Conservation (phyloP, 2,888 invertebrate genomes). For the Philhelius pedissequus region DNA sequence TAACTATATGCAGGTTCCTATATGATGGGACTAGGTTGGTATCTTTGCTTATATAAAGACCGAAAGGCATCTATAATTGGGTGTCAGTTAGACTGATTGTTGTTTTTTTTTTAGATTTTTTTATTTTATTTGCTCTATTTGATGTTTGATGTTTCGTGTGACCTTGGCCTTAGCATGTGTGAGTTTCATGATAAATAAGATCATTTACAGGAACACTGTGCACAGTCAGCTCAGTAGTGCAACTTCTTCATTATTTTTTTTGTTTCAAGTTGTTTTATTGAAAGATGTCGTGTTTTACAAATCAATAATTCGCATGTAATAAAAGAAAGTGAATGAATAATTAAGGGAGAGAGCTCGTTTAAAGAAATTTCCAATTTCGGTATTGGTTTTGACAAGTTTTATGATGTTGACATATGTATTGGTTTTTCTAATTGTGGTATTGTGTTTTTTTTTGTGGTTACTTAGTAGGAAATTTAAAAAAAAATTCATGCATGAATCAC, state of each 20-base stretch:
- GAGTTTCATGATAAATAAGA: neutral
- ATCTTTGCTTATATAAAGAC: neutral
- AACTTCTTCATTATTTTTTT: neutral
- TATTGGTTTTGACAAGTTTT: no score
- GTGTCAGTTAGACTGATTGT: constrained; percentile 49
- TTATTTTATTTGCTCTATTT: constrained; percentile 12
- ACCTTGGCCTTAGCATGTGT: constrained; percentile 46
- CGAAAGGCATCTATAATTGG: constrained; percentile 37
- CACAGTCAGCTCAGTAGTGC: neutral
- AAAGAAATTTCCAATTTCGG: neutral
- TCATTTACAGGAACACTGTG: neutral
- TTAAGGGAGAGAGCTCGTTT: neutral
- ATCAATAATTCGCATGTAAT: neutral
- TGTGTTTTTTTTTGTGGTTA: no score
- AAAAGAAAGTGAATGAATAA: constrained; percentile 1
- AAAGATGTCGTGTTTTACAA: neutral
- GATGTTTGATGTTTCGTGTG: constrained; percentile 1
- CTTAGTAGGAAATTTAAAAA: no score
- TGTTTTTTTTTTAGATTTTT: neutral
- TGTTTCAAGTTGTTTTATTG: neutral
- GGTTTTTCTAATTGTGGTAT: neutral
- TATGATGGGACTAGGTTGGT: neutral
- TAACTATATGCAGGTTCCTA: neutral
- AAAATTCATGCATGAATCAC: no score
- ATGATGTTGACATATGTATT: neutral